Base-by-base conservation (phyloP, 2,888 invertebrate genomes). In the Platycheirus albimanus region DNA sequence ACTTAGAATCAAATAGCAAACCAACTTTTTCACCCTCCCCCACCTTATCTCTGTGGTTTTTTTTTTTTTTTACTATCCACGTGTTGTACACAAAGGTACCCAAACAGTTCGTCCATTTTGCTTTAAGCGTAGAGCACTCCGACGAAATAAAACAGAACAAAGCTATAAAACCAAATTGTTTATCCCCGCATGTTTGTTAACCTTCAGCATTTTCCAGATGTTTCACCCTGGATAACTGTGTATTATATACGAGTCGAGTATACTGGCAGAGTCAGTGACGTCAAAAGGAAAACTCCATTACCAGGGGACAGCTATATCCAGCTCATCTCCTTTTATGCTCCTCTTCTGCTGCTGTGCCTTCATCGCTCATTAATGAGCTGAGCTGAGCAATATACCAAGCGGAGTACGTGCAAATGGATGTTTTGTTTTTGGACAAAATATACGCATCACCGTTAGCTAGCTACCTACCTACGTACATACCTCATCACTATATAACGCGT, bases 341-440 rank as follows among this genome's bases (percentile, higher is more conserved):
- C 20, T 20, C 11, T 6, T 5, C n/a, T 6, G n/a, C 4, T 45
- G n/a, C 24, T 15, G 8, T 45, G 36, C 47, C 33, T 43, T 64
- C 74, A 70, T 75, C 24, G 66, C 75, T 70, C 66, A 80, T 80
- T 80, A 80, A 80, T 70, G 58, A n/a, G n/a, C n/a, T n/a, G n/a
- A n/a, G n/a, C n/a, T n/a, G n/a, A 45, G 56, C 45, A 70, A 70
- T 58, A 66, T 52, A 56, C 10, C 15, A 19, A 19, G 36, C 24
- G 38, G 24, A 66, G 45, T 70, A 66, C 80, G 75, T 70, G 70
- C 70, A 70, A 80, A 75, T 75, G 66, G 64, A 30, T 58, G 45
- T 58, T 70, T n/a, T 56, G 38, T 43, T 43, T 17, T 10, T 1
- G 10, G 58, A 38, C 15, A 20, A 11, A 45, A 43, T n/a, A n/a